These are phyloP conservation scores for Andrena dorsata DNA, from an alignment of 2,888 invertebrate genomes.

Conservation along the genomic window DNA sequence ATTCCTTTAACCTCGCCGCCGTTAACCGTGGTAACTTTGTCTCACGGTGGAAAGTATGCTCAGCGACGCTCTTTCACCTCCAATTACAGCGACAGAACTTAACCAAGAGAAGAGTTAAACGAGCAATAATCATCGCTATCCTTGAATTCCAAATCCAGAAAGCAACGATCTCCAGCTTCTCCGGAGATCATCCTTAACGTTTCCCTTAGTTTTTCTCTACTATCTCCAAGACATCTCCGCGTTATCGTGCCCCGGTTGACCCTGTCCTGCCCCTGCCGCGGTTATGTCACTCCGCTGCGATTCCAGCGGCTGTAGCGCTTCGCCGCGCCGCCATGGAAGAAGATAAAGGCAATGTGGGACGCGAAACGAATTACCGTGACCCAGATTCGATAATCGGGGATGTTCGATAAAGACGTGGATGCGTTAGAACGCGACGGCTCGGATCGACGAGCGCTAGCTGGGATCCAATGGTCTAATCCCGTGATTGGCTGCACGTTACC, in stretches of 20 bases:
- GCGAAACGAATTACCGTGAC: constrained; percentile 67
- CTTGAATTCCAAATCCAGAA: too few species aligned
- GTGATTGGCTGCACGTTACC: constrained; percentile 15
- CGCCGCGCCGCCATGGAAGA: constrained; percentile 8
- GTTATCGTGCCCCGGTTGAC: constrained; percentile 42
- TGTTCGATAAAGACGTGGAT: constrained; percentile 60
- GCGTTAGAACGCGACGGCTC: neutral
- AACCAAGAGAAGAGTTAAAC: too few species aligned
- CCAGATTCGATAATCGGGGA: constrained; percentile 68
- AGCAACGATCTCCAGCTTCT: too few species aligned
- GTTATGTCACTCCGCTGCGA: constrained; percentile 50
- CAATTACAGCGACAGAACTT: too few species aligned
- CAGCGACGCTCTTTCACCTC: too few species aligned
- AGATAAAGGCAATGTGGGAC: constrained; percentile 68
- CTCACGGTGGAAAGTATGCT: too few species aligned
- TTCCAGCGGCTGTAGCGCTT: constrained; percentile 8
- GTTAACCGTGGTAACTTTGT: too few species aligned
- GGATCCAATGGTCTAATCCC: neutral
- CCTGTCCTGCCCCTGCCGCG: constrained; percentile 30
- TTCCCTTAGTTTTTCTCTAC: neutral
- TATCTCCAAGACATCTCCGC: neutral
- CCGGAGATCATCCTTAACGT: neutral
- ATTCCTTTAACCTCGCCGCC: neutral
- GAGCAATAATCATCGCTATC: too few species aligned
- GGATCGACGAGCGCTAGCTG: neutral